Base-by-base conservation (phyloP, 2,797 vertebrate species). In the Heteromormyrus szaboi region DNA sequence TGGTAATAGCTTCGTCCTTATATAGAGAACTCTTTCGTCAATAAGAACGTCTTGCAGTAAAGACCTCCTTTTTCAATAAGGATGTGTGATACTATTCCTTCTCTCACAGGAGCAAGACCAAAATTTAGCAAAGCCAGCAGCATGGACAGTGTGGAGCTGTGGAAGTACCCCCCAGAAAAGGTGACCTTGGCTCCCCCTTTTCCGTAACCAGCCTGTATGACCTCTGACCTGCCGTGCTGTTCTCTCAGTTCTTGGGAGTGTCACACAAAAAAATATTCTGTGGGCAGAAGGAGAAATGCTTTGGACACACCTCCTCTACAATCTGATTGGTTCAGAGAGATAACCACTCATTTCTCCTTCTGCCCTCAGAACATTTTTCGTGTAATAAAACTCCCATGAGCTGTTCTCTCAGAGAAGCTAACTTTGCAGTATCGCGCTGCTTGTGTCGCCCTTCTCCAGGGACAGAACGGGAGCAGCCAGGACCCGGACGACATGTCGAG, bases 381-480 rank as follows among this genome's bases (percentile, higher is more conserved):
- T 56, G 54, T 56, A 56, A 56, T 56, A n/a, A n/a, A 56, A n/a
- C 5, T 2, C 19, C 54, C 54, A 14, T 56, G 19, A n/a, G 68
- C 68, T 79, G 14, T 51, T 72, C 59, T 59, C 2, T 81, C 54
- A 2, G 51, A 37, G 33, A 29, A 59, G 46, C 83, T 0, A 91
- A 85, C 85, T 83, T 56, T 9, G 5, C 46, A 25, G 5, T 9
- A 19, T 19, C 12, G 19, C 25, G 8, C 1, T 22, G 41, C 17
- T 5, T 25, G 12, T 6, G 22, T 56, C 8, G 25, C 25, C 51
- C 7, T 41, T 54, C 29, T 88, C 59, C 88, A 89, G 95, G 95
- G 95, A 95, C 96, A 98, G 96, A 98, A 99, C 4, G 97, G 97
- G 89, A 97, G 98, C 89, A 96, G 93, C 91, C 96, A 96, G 72